Percentiles rank a stretch among this genome's conserved stretches.
phyloP scores from a whole-genome alignment of 2,797 vertebrate species.

The Oceanodroma leucorhoa region DNA sequence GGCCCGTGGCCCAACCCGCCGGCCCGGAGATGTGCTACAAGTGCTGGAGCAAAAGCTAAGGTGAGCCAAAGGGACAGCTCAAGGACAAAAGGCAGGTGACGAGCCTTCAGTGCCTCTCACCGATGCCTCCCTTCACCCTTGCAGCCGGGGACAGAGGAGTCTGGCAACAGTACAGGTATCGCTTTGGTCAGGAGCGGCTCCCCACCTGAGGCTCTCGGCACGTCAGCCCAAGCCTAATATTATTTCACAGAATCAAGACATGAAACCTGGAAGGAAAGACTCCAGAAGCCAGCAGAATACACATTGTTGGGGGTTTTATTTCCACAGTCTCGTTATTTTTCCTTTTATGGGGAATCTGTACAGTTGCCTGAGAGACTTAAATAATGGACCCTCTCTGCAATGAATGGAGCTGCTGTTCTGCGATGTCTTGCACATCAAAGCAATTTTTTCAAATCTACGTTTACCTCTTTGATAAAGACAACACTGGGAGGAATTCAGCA shows the following conservation, averaged over 20 bases:
- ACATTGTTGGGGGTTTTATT: background rate
- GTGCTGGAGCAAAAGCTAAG: background rate
- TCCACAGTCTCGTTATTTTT: background rate
- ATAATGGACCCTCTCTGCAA: conserved; percentile 10
- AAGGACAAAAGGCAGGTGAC: background rate
- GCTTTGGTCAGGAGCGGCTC: background rate
- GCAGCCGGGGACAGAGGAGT: background rate
- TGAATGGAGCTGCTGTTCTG: conserved; percentile 30
- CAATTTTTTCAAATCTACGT: conserved; percentile 21
- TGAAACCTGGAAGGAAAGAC: background rate
- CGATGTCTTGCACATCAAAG: conserved; percentile 48
- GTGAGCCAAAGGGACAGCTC: background rate
- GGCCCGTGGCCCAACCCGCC: background rate
- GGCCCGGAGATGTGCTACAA: background rate
- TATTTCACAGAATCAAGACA: background rate
- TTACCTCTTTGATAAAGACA: conserved; percentile 50
- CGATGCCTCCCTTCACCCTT: background rate
- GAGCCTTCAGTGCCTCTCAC: background rate
- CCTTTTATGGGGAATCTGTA: background rate
- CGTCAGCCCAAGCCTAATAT: background rate
- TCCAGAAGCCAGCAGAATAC: background rate
- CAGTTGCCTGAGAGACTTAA: conserved; percentile 34
- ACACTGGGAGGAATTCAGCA: conserved; percentile 18
- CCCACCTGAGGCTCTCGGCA: background rate
- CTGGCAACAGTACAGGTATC: background rate